These are phyloP conservation scores for Psittacara wagleri DNA, from an alignment of 2,113 vertebrate species.

Conservation along the genomic window DNA sequence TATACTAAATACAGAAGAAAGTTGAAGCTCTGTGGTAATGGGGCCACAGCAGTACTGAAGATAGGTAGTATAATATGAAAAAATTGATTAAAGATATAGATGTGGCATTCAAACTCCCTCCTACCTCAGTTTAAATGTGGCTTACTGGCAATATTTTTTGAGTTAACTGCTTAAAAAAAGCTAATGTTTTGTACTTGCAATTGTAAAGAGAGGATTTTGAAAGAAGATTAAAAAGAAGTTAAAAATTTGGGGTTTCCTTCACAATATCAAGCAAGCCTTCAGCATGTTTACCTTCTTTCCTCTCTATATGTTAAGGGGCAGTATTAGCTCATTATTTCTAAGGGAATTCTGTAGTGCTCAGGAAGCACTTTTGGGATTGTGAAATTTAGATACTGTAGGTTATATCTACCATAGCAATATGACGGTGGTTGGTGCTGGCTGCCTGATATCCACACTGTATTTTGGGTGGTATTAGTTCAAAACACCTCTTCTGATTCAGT, in stretches of 20 bases:
- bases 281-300: background rate
- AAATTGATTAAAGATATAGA: background rate
- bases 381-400: background rate
- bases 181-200: background rate
- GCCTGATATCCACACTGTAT: background rate
- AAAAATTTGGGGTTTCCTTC: background rate
- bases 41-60: background rate
- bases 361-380: background rate
- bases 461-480: background rate
- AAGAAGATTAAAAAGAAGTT: background rate
- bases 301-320: background rate
- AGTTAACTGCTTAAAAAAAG: background rate
- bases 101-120: accelerated
- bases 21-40: background rate
- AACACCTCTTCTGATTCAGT: background rate
- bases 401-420: background rate
- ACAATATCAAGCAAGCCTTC: background rate
- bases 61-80: background rate
- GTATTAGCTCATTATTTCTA: background rate
- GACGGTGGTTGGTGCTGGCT: background rate
- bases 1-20: background rate
- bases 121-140: background rate
- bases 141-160: background rate
- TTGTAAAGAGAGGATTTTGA: background rate
- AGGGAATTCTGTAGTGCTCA: background rate